Conservation (phyloP, 2,888 invertebrate species). For the Fragum fragum region DNA sequence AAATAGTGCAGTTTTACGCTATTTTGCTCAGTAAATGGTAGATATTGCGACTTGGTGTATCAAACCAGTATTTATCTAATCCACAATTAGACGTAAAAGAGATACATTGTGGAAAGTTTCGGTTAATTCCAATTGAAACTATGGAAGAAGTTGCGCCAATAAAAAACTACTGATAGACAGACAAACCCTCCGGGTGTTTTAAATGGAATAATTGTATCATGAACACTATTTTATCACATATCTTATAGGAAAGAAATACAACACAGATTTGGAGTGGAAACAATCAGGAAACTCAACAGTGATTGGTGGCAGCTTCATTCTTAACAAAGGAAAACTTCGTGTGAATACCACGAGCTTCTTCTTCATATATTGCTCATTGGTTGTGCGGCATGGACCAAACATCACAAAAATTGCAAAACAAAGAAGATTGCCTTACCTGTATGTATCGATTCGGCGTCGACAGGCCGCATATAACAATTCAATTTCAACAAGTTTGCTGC, state of each 20-base stretch:
- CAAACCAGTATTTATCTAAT: too few relatives aligned
- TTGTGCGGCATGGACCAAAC: neutral
- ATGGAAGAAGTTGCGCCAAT: too few relatives aligned
- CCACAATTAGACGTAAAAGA: too few relatives aligned
- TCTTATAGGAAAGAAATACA: neutral
- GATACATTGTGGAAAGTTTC: too few relatives aligned
- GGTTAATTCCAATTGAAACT: too few relatives aligned
- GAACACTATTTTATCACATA: too few relatives aligned
- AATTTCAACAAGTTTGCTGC: neutral
- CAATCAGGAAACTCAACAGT: neutral
- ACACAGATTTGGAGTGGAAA: neutral
- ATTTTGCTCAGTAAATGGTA: too few relatives aligned
- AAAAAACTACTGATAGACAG: too few relatives aligned
- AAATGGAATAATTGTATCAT: too few relatives aligned
- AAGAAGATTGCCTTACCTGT: neutral
- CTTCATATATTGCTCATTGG: neutral
- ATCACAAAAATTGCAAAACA: neutral
- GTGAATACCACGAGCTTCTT: constrained; percentile 13
- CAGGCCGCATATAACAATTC: neutral
- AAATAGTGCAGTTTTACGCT: too few relatives aligned
- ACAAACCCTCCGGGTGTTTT: too few relatives aligned
- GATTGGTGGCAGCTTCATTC: neutral
- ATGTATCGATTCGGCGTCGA: neutral
- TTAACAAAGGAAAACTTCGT: neutral
- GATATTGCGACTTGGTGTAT: too few relatives aligned